Base-by-base conservation (phyloP, 2,888 invertebrate species). In the Parapristionchus giblindavisi region DNA sequence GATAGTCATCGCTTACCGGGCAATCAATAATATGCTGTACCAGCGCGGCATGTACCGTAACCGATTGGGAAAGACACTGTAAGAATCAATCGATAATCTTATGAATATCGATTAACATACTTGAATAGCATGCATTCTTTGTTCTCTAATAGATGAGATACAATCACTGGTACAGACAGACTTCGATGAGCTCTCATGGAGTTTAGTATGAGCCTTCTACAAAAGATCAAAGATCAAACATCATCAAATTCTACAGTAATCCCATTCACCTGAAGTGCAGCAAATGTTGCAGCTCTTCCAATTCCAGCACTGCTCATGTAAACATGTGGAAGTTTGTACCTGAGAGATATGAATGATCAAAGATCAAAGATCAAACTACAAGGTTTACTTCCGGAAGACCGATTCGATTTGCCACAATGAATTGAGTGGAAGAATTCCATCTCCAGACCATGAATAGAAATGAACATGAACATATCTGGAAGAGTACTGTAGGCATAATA, bases 231-330 rank as follows among this genome's bases (percentile, higher is more conserved):
- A 17, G 4, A 52, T 43, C 6, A 34, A 68, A 68, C 34, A 4
- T 0, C 68, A 36, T 0, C 48, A 48, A 48, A 14, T 21, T 11
- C 11, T 48, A 48, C 11, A 14, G 48, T 48, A 48, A 21, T 11
- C 38, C 21, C 21, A 29, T 8, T 58, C 14, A 77, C 76, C 74
- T 80, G 78, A 38, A 83, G 78, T 4, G 80, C 66, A 11, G 81
- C 83, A 66, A 66, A 83, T 6, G 81, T 81, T 63, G 81, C 80
- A n/a, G 83, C 83, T 54, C 83, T 63, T 51, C 83, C 83, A 70
- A 81, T 79, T 27, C 83, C 83, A 4, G 80, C 79, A 27, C 80
- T 71, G 56, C 80, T 80, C 77, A 83, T 75, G 74, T 77, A 80
- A 48, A 79, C 79, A 32, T 66, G 78, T 8, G 83, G 77, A 17